Percentiles rank a stretch among this genome's conserved stretches.
Evolutionary conservation across 2,888 invertebrate genomes (phyloP).

Genomic region (Sesamia inferens): DNA sequence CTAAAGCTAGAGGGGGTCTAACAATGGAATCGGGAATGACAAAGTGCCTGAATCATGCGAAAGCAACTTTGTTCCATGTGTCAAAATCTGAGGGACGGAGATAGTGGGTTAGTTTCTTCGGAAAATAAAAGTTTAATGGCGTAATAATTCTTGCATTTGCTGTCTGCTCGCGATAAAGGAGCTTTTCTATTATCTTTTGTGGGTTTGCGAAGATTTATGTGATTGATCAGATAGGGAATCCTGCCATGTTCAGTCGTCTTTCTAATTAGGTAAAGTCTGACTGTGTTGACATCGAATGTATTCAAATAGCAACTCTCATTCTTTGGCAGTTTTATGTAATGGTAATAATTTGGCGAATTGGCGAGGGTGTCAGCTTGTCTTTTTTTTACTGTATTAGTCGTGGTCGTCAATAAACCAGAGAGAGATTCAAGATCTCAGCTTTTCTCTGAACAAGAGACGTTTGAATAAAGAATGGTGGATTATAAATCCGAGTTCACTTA

Average conservation of each 20-base stretch:
- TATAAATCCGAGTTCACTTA: neutral
- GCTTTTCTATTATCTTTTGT: conserved; percentile 57
- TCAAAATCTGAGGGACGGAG: conserved; percentile 57
- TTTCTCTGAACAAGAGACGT: neutral
- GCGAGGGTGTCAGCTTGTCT: neutral
- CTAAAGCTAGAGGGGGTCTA: conserved; percentile 76
- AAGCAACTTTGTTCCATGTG: conserved; percentile 63
- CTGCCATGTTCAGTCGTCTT: neutral
- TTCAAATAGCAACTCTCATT: neutral
- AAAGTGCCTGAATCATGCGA: conserved; percentile 67
- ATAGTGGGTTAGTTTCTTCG: conserved; percentile 53
- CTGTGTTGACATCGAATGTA: neutral
- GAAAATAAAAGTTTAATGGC: conserved; percentile 65
- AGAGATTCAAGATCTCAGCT: no score
- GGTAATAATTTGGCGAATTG: no score
- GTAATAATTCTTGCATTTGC: conserved; percentile 58
- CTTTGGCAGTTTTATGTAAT: neutral
- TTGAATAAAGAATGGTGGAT: neutral
- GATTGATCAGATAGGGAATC: conserved; percentile 20
- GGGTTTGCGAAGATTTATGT: conserved; percentile 22
- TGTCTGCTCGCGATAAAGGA: conserved; percentile 59
- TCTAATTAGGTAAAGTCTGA: no score
- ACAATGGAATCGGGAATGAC: conserved; percentile 74
- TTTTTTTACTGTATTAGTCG: neutral
- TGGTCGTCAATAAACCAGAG: neutral